phyloP scores from a whole-genome alignment of 2,797 vertebrate species.

The Rhincodon typus region DNA sequence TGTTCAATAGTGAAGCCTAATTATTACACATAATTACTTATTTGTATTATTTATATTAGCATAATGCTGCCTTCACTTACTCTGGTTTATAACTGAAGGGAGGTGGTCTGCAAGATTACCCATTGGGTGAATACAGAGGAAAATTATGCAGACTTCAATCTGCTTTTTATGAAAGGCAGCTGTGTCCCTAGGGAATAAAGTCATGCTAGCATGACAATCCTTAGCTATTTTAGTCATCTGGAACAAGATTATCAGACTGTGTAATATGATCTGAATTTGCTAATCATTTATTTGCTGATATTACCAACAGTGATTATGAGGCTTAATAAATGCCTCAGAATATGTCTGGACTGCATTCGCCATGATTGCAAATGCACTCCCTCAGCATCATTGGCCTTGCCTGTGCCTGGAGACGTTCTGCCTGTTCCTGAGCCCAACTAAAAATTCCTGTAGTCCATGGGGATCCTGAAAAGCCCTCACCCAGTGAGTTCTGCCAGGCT shows the following conservation, averaged over 20 bases:
- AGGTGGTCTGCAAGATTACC: not conserved
- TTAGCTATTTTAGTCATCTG: not conserved
- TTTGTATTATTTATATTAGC: not conserved
- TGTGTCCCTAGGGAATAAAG: not conserved
- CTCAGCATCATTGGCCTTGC: not conserved
- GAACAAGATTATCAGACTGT: not conserved
- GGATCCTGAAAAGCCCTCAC: too few species aligned
- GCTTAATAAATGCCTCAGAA: not conserved
- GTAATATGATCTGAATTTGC: not conserved
- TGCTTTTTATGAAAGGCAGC: not conserved
- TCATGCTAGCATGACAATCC: not conserved
- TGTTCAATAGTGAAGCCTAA: not conserved
- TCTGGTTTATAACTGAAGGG: not conserved
- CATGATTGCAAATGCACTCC: not conserved
- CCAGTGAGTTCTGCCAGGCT: too few species aligned
- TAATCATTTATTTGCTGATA: not conserved
- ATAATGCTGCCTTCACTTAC: not conserved
- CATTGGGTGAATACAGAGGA: not conserved
- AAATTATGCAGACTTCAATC: not conserved
- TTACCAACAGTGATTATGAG: too few species aligned
- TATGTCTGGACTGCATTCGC: not conserved
- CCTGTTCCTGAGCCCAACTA: too few species aligned
- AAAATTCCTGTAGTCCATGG: not conserved
- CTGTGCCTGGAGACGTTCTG: not conserved
- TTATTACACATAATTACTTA: not conserved